Evolutionary conservation across 2,888 invertebrate species (phyloP), one percentile per base, ranked within the genome.

Genomic region (Masnerella sp.): DNA sequence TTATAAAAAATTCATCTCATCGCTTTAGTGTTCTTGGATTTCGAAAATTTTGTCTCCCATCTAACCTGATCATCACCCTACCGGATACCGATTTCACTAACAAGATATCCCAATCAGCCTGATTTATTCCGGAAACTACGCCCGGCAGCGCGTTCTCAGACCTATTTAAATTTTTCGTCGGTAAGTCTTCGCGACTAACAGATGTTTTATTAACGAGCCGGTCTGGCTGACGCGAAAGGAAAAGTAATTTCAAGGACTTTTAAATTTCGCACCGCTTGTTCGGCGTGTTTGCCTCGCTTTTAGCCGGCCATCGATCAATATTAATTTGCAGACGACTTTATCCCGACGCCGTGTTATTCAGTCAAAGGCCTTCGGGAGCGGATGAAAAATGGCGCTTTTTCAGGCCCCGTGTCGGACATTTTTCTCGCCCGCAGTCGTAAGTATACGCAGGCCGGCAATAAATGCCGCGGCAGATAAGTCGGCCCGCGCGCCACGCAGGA

Each of bases 391-490:
- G 28, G 22, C 12, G 2, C 34, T 11, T 45, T 58, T 45, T 45
- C 42, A 45, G 17, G 30, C 12, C 9, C 18, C 25, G 4, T 14
- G 47, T 25, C 25, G 54, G 22, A 12, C 32, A 58, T 49, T 58
- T 56, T 49, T 58, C 18, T 47, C 30, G 11, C 9, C 20, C 20
- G 9, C 1, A 30, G 20, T 45, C 18, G 36, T 20, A 65, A 52
- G 54, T 65, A 49, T 38, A 58, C 34, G 67, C 64, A 30, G 36
- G 30, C 47, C 40, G 9, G 43, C 38, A 49, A 56, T 65, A 56
- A 47, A 65, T 56, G 58, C 61, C 38, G 51, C 51, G 52, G 18
- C 20, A 51, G 59, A 52, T 59, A 51, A 68, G 25, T 49, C 32
- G 12, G 9, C 47, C 14, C 30, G 40, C 11, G 38, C 12, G 43